Percentiles rank a stretch among this genome's conserved stretches.
Evolutionary conservation across 2,797 vertebrate species (phyloP).

Genomic region (Alauda arvensis): DNA sequence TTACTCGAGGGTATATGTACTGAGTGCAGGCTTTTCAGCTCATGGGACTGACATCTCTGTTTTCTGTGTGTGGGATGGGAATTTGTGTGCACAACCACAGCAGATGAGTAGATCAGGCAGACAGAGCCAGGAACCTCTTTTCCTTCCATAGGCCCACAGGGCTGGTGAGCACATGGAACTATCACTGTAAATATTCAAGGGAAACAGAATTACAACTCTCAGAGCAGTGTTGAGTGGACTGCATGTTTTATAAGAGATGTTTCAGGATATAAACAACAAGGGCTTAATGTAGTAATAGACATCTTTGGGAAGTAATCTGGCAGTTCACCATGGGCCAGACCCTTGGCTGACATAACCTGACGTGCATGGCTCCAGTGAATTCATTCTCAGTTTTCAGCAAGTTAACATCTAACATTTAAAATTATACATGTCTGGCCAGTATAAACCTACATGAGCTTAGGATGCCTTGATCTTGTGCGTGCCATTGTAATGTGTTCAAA

Average conservation of each 20-base stretch:
- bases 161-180: neutral
- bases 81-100: neutral
- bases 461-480: neutral
- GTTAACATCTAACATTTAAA: neutral
- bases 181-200: neutral
- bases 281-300: neutral
- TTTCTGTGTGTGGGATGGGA: neutral
- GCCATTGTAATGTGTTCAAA: neutral
- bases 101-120: neutral
- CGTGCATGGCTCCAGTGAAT: neutral
- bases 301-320: neutral
- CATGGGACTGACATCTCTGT: neutral
- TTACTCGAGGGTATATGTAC: neutral
- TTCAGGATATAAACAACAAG: constrained; percentile 9
- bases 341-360: neutral
- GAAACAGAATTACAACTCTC: neutral
- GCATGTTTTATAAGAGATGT: neutral
- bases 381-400: constrained; percentile 12
- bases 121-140: neutral
- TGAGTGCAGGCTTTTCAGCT: neutral
- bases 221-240: neutral
- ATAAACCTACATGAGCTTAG: neutral
- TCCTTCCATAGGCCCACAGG: neutral
- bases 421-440: neutral
- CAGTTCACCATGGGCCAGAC: neutral